Conservation (phyloP, 2,113 vertebrate species). For the Micronisus gabar region DNA sequence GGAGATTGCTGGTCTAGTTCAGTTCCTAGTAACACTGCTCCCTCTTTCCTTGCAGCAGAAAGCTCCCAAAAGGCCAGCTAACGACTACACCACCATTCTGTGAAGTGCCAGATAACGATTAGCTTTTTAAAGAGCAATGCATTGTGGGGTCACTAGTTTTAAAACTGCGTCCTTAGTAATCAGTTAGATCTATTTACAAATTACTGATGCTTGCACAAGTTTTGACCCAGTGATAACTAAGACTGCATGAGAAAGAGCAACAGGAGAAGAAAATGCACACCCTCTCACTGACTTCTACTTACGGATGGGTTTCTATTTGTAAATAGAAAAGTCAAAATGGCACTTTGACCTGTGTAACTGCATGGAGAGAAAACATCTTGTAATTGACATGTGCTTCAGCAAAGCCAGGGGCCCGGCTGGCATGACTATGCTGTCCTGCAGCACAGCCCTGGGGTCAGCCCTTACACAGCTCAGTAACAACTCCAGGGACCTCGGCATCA, state of each 20-base stretch:
- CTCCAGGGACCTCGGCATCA: neutral
- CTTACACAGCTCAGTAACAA: neutral
- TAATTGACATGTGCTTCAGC: neutral
- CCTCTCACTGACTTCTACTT: accelerated
- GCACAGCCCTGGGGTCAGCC: neutral
- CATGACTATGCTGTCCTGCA: neutral
- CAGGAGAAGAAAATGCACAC: neutral
- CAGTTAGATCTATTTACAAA: neutral
- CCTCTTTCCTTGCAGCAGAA: neutral
- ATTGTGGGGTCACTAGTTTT: neutral
- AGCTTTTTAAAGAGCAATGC: neutral
- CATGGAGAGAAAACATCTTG: neutral
- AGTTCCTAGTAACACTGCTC: neutral
- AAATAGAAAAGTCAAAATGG: neutral
- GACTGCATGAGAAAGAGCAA: neutral
- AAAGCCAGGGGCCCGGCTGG: accelerated
- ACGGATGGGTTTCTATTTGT: neutral
- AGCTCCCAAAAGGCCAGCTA: neutral
- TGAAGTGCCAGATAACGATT: neutral
- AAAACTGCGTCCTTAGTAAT: neutral
- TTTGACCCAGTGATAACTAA: neutral
- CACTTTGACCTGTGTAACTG: neutral
- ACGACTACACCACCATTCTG: neutral
- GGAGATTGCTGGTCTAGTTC: neutral
- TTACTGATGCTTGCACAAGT: neutral